Base-by-base conservation (phyloP, 2,797 vertebrate species). In the Gobio occitaniae region DNA sequence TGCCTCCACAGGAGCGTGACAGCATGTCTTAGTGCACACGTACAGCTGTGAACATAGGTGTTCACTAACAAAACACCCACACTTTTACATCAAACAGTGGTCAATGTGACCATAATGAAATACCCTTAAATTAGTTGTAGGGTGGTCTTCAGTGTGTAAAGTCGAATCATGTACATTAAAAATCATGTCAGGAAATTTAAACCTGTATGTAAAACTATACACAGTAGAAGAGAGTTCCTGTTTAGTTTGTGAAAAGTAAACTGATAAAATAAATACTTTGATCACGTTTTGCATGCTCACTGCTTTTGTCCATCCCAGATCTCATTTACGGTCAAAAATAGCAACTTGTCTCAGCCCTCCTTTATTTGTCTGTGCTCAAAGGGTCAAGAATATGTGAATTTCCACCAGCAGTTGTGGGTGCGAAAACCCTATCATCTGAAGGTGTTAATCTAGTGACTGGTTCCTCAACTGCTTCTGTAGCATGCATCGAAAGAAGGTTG, bases 341-440 rank as follows among this genome's bases (percentile, higher is more conserved):
- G 32, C 29, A 52, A 17, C 0, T 8, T 78, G 11, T 48, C 66
- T 66, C 54, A 78, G 36, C 63, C 56, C 21, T 71, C 36, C 32
- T 74, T 16, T 76, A 38, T 79, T 79, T 68, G 69, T 71, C 7
- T 61, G 7, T 54, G 25, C 38, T 84, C 54, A 72, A 48, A 85
- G 21, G 80, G 76, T 87, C 86, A 88, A 76, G 32, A 47, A 77
- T 77, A 77, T 75, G 68, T 69, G 19, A 77, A 70, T 61, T 76
- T 85, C 44, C 47, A 16, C 54, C 63, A 78, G 82, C 54, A 76
- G 48, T 86, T 74, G 54, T 65, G 52, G 71, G 86, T 80, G 56
- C 17, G 78, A 74, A 84, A 88, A 78, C 52, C 36, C 71, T 81
- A 65, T 68, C 72, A 44, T 56, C 48, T 63, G 65, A 66, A 78